Conservation (phyloP, 2,797 vertebrate genomes). For the Lophotriccus pileatus region DNA sequence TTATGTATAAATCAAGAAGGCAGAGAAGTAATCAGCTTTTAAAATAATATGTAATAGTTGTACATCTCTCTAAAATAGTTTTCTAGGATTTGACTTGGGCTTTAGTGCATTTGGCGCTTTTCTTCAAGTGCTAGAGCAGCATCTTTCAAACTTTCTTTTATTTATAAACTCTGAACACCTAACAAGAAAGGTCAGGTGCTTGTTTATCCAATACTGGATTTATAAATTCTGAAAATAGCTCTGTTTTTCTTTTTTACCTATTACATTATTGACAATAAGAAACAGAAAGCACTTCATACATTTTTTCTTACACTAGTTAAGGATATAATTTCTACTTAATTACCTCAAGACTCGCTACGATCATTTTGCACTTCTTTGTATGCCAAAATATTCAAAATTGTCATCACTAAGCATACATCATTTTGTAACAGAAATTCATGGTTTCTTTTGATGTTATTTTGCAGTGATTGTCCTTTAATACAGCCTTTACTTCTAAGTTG, state of each 20-base stretch:
- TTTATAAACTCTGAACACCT: not conserved
- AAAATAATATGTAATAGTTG: not conserved
- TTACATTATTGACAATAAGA: not conserved
- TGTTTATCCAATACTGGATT: not conserved
- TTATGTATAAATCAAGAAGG: not conserved
- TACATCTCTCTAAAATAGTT: not conserved
- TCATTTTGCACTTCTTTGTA: not conserved
- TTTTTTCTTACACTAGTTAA: not conserved
- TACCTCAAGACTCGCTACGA: not conserved
- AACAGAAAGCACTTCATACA: not conserved
- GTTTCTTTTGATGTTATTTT: not conserved
- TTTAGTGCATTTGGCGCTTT: not conserved
- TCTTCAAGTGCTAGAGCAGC: not conserved
- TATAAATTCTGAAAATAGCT: not conserved
- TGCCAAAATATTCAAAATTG: not conserved
- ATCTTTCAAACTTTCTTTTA: not conserved
- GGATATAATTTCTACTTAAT: slow-evolving; percentile 2
- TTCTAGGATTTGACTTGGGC: not conserved
- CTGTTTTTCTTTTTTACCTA: not conserved
- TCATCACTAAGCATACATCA: not conserved
- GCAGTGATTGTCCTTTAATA: not conserved
- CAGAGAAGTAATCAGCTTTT: not conserved
- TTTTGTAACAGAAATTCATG: not conserved
- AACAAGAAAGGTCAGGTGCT: not conserved
- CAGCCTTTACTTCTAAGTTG: not conserved